phyloP scores from a whole-genome alignment of 1,140 invertebrate genomes.

The Chionoecetes opilio region DNA sequence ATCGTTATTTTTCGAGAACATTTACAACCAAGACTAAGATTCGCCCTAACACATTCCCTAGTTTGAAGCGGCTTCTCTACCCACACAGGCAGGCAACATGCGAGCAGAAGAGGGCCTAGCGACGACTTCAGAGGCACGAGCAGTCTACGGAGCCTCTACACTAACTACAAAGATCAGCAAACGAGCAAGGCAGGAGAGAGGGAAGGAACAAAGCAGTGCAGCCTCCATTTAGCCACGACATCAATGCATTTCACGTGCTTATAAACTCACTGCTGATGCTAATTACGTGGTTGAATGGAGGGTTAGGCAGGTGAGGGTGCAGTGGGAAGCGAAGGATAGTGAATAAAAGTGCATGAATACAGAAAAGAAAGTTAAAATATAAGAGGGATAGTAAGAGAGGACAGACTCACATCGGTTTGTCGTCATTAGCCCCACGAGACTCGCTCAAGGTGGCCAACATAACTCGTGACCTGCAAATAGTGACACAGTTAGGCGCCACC shows the following conservation, averaged over 20 bases:
- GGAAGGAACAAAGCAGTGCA: constrained; percentile 1
- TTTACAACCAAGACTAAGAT: too few relatives aligned
- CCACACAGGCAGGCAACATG: not conserved
- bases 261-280: not conserved
- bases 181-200: not conserved
- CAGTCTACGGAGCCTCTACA: not conserved
- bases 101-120: not conserved
- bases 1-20: too few relatives aligned
- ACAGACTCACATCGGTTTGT: constrained; percentile 80
- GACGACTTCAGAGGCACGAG: not conserved
- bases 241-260: not conserved
- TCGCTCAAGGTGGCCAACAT: constrained; percentile 81
- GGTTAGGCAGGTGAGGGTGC: not conserved
- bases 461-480: constrained; percentile 81
- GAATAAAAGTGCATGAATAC: not conserved
- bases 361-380: not conserved
- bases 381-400: not conserved
- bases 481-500: constrained; percentile 73
- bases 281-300: not conserved
- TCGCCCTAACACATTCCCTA: too few relatives aligned
- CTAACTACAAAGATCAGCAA: not conserved
- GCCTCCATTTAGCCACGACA: not conserved
- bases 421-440: constrained; percentile 80
- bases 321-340: constrained; percentile 1
- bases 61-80: not conserved